Conservation (phyloP, 2,888 invertebrate species). For the Melanostoma scalare region DNA sequence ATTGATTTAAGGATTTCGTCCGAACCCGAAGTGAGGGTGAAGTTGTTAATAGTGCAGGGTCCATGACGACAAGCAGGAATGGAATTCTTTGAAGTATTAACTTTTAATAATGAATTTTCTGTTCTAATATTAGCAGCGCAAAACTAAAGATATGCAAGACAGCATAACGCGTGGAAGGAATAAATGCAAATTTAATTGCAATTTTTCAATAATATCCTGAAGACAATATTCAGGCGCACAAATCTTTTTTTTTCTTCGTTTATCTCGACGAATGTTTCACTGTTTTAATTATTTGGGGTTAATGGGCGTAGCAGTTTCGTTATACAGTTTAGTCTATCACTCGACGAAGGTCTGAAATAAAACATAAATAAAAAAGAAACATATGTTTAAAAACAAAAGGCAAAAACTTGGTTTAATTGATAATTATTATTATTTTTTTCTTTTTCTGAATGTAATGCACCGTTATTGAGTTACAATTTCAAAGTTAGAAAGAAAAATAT, state of each 20-base stretch:
- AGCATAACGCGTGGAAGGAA: slow-evolving; percentile 45
- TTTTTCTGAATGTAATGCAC: slow-evolving; percentile 66
- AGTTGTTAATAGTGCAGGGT: slow-evolving; percentile 80
- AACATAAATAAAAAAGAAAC: slow-evolving; percentile 72
- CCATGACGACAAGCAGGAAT: slow-evolving; percentile 75
- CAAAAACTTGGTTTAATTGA: slow-evolving; percentile 60
- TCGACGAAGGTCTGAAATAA: slow-evolving; percentile 61
- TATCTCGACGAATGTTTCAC: slow-evolving; percentile 12
- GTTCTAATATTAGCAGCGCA: slow-evolving; percentile 36
- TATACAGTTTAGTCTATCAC: slow-evolving; percentile 35
- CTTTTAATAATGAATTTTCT: slow-evolving; percentile 5
- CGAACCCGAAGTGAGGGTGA: slow-evolving; percentile 81
- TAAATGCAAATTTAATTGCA: slow-evolving; percentile 42
- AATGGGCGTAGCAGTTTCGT: slow-evolving; percentile 27
- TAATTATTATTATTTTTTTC: slow-evolving; percentile 42
- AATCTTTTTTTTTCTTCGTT: slow-evolving; percentile 6
- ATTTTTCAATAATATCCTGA: background rate
- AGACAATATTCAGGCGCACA: background rate
- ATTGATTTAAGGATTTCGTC: slow-evolving; percentile 80
- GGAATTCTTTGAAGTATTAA: slow-evolving; percentile 39
- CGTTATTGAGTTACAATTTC: slow-evolving; percentile 37
- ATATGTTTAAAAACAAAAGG: slow-evolving; percentile 72
- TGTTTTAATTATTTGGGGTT: slow-evolving; percentile 14
- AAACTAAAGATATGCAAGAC: slow-evolving; percentile 37
- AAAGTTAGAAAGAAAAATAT: slow-evolving; percentile 23